These are phyloP conservation scores for Eulemur macaco DNA, from an alignment of 2,113 vertebrate species.

Conservation along the genomic window DNA sequence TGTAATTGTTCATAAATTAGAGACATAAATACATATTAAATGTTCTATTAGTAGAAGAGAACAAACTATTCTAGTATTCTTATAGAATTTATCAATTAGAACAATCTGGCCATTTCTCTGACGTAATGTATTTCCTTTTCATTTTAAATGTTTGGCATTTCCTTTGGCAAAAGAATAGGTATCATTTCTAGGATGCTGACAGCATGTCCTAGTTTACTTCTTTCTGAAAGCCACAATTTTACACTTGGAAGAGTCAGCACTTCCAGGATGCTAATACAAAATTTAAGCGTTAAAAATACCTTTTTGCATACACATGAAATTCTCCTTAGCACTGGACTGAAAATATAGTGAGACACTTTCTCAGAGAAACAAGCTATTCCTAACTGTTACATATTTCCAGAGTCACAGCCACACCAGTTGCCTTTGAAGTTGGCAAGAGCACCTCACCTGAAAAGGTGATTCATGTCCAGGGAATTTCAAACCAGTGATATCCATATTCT, in stretches of 20 bases:
- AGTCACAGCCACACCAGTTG: neutral
- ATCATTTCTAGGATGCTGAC: conserved; percentile 64
- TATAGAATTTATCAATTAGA: conserved; percentile 31
- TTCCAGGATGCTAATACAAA: conserved; percentile 80
- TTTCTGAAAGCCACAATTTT: conserved; percentile 78
- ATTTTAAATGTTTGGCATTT: conserved; percentile 70
- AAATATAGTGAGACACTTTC: conserved; percentile 15
- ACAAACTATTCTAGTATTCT: neutral
- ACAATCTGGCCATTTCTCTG: conserved; percentile 2
- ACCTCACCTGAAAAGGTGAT: neutral
- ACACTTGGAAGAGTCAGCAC: conserved; percentile 79
- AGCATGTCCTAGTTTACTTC: conserved; percentile 78
- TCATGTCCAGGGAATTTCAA: neutral
- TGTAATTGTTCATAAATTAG: conserved; percentile 1
- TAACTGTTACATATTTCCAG: neutral
- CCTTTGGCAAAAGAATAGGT: conserved; percentile 59
- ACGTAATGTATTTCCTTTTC: conserved; percentile 54
- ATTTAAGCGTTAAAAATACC: conserved; percentile 82
- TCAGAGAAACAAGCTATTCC: conserved; percentile 14
- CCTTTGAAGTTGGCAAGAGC: neutral
- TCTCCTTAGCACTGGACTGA: conserved; percentile 27
- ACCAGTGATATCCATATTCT: neutral
- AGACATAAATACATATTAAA: neutral
- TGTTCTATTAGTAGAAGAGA: neutral
- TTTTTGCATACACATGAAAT: conserved; percentile 71